Evolutionary conservation across 2,888 invertebrate genomes (phyloP).

Genomic region (Creontiades dilutus): DNA sequence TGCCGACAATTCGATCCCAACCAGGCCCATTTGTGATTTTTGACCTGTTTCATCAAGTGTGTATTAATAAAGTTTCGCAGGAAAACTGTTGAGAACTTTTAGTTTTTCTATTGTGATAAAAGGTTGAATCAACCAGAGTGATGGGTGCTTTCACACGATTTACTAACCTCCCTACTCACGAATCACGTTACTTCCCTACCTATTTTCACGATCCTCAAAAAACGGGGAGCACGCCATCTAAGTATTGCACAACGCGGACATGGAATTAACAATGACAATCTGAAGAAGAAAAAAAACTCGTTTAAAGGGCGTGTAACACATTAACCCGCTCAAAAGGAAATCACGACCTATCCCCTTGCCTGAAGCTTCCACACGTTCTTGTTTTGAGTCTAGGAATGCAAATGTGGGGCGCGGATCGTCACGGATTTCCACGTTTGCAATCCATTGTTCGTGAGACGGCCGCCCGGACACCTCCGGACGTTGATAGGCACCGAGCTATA

Average conservation of each 20-base stretch:
- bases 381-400: neutral
- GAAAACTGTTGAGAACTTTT: no score
- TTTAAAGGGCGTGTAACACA: neutral
- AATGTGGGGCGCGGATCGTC: constrained; percentile 16
- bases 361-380: neutral
- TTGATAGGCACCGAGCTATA: neutral
- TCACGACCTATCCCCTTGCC: neutral
- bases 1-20: no score
- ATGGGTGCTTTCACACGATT: no score
- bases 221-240: neutral
- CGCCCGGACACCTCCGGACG: constrained; percentile 7
- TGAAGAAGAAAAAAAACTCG: neutral
- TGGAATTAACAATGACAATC: neutral
- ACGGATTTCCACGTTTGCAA: constrained; percentile 32
- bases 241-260: constrained; percentile 24
- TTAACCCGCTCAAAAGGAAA: neutral
- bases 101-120: no score
- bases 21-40: no score
- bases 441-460: constrained; percentile 8
- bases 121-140: no score
- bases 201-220: neutral
- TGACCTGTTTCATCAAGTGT: no score
- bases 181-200: neutral
- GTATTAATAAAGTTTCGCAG: no score
- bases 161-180: neutral